Conservation (phyloP, 2,113 vertebrate species). For the Choloepus hoffmanni region DNA sequence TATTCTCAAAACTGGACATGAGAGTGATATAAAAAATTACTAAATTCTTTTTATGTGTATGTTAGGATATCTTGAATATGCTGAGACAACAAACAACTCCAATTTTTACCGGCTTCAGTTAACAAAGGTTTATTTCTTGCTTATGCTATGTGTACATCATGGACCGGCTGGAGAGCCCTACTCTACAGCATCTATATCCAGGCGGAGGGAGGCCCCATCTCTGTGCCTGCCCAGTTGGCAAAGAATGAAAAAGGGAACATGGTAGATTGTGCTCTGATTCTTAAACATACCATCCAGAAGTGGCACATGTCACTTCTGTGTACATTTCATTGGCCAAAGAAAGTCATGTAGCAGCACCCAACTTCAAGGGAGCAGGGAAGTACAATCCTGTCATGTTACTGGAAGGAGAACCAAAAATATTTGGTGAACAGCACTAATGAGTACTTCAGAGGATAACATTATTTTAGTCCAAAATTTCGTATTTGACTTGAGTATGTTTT, state of each 20-base stretch:
- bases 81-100: neutral
- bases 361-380: neutral
- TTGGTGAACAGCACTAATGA: neutral
- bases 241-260: neutral
- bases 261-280: neutral
- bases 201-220: neutral
- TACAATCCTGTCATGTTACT: neutral
- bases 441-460: neutral
- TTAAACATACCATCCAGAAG: neutral
- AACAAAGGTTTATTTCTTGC: neutral
- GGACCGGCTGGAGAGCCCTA: neutral
- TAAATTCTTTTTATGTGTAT: neutral
- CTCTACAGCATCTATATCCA: too few relatives aligned
- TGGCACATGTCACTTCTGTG: neutral
- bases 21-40: neutral
- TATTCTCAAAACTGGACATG: neutral
- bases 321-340: neutral
- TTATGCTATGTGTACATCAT: accelerated
- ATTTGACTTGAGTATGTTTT: neutral
- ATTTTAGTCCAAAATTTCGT: neutral
- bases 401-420: neutral
- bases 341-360: neutral
- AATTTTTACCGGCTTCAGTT: neutral
- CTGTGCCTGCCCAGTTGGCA: neutral
- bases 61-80: neutral